Evolutionary conservation across 2,888 invertebrate genomes (phyloP).

Genomic region (Boloria selene): DNA sequence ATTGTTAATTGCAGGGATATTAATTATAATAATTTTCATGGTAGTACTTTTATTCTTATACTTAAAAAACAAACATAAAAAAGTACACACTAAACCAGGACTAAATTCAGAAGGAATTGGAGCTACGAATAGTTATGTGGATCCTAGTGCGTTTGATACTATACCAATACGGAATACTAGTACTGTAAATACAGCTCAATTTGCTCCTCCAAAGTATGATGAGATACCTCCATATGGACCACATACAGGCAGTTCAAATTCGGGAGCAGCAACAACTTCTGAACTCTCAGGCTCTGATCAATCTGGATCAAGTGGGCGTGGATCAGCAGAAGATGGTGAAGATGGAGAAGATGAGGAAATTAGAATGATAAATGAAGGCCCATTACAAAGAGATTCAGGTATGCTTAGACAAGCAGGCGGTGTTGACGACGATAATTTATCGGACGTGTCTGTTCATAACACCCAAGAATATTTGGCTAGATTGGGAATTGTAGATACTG

Average conservation of each 20-base stretch:
- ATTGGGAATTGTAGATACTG: slow-evolving; percentile 94
- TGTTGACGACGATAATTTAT: slow-evolving; percentile 87
- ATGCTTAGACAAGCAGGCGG: slow-evolving; percentile 83
- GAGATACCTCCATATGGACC: slow-evolving; percentile 93
- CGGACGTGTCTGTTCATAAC: slow-evolving; percentile 95
- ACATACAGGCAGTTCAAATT: slow-evolving; percentile 89
- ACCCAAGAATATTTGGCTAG: slow-evolving; percentile 97
- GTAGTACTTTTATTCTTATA: slow-evolving; percentile 93
- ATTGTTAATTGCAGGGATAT: slow-evolving; percentile 90
- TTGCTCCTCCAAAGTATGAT: slow-evolving; percentile 95
- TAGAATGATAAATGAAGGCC: slow-evolving; percentile 97
- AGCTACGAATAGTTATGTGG: slow-evolving; percentile 92
- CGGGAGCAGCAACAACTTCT: slow-evolving; percentile 92
- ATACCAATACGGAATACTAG: slow-evolving; percentile 90
- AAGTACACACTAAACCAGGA: slow-evolving; percentile 87
- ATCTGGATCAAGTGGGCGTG: slow-evolving; percentile 97
- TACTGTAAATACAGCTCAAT: slow-evolving; percentile 84
- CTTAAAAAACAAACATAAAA: slow-evolving; percentile 91
- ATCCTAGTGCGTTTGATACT: slow-evolving; percentile 94
- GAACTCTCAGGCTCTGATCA: slow-evolving; percentile 97
- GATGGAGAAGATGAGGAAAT: slow-evolving; percentile 98
- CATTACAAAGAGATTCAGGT: slow-evolving; percentile 88
- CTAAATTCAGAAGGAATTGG: slow-evolving; percentile 88
- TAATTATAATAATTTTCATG: slow-evolving; percentile 91
- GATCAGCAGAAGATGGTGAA: slow-evolving; percentile 96